Evolutionary conservation across 2,797 vertebrate species (phyloP).

Genomic region (Emys orbicularis): DNA sequence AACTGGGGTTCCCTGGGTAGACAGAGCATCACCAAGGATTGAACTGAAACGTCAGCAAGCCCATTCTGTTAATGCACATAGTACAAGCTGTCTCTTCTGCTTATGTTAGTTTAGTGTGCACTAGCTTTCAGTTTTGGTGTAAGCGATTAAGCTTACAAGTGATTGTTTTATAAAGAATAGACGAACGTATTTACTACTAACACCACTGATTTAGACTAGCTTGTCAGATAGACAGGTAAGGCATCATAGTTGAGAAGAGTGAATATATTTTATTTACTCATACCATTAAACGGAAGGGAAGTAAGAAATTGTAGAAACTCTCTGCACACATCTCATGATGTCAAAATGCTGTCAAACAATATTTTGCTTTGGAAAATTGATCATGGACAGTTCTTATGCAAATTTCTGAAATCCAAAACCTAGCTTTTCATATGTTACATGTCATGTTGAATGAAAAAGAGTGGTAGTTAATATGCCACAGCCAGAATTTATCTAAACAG

Average conservation of each 20-base stretch:
- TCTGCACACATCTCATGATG: constrained; percentile 40
- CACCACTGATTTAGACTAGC: constrained; percentile 30
- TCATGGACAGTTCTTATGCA: constrained; percentile 15
- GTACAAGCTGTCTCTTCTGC: constrained; percentile 21
- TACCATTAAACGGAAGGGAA: constrained; percentile 14
- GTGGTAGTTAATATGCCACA: constrained; percentile 60
- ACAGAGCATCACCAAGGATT: constrained; percentile 1
- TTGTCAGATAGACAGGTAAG: constrained; percentile 31
- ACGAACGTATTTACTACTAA: constrained; percentile 35
- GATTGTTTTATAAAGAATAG: constrained; percentile 49
- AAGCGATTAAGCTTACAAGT: constrained; percentile 35
- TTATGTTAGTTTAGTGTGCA: constrained; percentile 32
- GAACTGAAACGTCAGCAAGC: constrained; percentile 17
- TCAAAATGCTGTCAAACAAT: constrained; percentile 44
- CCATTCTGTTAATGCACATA: constrained; percentile 26
- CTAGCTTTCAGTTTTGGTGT: constrained; percentile 39
- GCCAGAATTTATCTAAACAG: constrained; percentile 68
- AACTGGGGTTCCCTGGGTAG: constrained; percentile 34
- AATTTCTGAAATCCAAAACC: constrained; percentile 49
- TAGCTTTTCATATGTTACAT: constrained; percentile 46
- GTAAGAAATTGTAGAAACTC: constrained; percentile 43
- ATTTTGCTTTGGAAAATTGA: constrained; percentile 37
- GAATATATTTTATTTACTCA: constrained; percentile 40
- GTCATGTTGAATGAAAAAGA: constrained; percentile 67
- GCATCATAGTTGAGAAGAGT: background rate